A percentile compares a stretch with the other conserved stretches of the same genome.
phyloP scores from a whole-genome alignment of 2,113 vertebrate genomes.

The Carassius auratus region DNA sequence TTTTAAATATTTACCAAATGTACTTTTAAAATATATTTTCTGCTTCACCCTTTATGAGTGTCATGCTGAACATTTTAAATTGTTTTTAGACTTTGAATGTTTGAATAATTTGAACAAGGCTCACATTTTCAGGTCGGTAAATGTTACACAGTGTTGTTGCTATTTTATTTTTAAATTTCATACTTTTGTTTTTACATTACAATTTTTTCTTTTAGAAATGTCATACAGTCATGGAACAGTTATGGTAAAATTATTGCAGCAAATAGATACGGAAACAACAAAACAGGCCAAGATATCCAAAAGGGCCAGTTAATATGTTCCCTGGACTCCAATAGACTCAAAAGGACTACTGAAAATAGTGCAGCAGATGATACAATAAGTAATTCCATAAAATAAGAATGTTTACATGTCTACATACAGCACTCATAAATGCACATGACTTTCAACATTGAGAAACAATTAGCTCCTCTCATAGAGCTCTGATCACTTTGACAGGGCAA shows the following conservation, averaged over 20 bases:
- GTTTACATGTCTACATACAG: not conserved
- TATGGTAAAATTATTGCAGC: not conserved
- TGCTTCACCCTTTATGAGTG: not conserved
- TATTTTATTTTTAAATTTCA: not conserved
- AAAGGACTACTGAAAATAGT: not conserved
- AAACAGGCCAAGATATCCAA: constrained; percentile 9
- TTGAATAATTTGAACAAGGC: not conserved
- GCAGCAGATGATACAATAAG: too few species aligned
- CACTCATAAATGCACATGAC: not conserved
- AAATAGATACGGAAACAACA: not conserved
- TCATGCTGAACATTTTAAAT: not conserved
- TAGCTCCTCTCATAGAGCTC: not conserved
- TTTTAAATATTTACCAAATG: not conserved
- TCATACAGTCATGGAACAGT: not conserved
- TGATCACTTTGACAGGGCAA: not conserved
- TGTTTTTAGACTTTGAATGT: not conserved
- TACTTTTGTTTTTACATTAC: not conserved
- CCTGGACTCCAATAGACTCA: not conserved
- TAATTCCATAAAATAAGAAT: not conserved
- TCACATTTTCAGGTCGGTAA: not conserved
- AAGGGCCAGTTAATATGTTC: constrained; percentile 17
- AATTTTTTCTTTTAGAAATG: not conserved
- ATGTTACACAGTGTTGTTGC: not conserved
- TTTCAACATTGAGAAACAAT: not conserved
- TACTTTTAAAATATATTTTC: not conserved